phyloP scores from a whole-genome alignment of 2,888 invertebrate species.

The Caenorhabditis sulstoni region DNA sequence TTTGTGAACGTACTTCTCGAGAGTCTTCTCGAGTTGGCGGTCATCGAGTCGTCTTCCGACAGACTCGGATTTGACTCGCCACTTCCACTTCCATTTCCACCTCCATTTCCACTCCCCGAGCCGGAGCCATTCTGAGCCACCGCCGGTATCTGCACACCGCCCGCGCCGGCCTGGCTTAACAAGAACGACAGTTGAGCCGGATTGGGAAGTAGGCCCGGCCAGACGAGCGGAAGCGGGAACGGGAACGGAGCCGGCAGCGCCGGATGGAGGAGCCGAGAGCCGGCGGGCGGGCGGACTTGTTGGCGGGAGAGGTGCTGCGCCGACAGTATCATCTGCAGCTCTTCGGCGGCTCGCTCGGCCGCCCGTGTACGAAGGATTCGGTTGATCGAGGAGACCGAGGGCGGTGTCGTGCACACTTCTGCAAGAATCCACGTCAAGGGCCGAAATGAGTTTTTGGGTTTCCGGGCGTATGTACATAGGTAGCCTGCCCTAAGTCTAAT shows the following conservation, averaged over 20 bases:
- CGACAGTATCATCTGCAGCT: conserved; percentile 86
- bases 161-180: conserved; percentile 7
- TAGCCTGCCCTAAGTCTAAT: too few relatives aligned
- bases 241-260: conserved; percentile 40
- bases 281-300: conserved; percentile 18
- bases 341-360: conserved; percentile 95
- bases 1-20: conserved; percentile 61
- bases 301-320: conserved; percentile 65
- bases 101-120: too few relatives aligned
- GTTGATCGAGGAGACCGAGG: conserved; percentile 96
- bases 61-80: conserved; percentile 56
- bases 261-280: conserved; percentile 15
- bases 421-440: too few relatives aligned
- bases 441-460: too few relatives aligned
- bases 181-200: conserved; percentile 50
- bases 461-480: too few relatives aligned
- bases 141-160: too few relatives aligned
- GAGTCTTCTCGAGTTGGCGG: conserved; percentile 28
- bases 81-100: neutral
- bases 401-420: conserved; percentile 88
- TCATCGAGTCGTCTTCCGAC: conserved; percentile 63
- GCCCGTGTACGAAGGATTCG: conserved; percentile 95
- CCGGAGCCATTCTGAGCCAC: too few relatives aligned
- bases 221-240: conserved; percentile 57
- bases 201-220: conserved; percentile 66